phyloP scores from a whole-genome alignment of 2,113 vertebrate species.

The Marmota flaviventris region DNA sequence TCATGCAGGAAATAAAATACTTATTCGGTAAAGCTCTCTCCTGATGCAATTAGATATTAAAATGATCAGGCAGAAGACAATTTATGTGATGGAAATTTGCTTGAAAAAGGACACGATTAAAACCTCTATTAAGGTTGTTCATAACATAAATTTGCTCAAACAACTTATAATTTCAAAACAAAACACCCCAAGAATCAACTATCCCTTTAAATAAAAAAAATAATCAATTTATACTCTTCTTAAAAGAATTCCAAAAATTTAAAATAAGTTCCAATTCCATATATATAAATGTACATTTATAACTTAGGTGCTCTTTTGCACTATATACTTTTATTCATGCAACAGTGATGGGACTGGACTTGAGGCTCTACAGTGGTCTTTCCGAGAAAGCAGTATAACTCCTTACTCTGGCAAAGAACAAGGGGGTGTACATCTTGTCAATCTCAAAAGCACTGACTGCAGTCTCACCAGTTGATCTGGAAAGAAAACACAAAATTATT shows the following conservation, averaged over 20 bases:
- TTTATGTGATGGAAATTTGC: slow-evolving; percentile 75
- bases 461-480: slow-evolving; percentile 95
- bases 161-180: slow-evolving; percentile 82
- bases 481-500: slow-evolving; percentile 56
- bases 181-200: slow-evolving; percentile 76
- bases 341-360: slow-evolving; percentile 77
- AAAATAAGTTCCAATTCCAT: slow-evolving; percentile 88
- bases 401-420: slow-evolving; percentile 98
- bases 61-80: slow-evolving; percentile 72
- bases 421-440: slow-evolving; percentile 97
- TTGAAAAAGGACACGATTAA: slow-evolving; percentile 75
- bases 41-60: slow-evolving; percentile 21
- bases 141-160: slow-evolving; percentile 85
- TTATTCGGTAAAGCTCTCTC: slow-evolving; percentile 69
- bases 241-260: slow-evolving; percentile 83
- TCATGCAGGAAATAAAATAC: slow-evolving; percentile 75
- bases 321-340: slow-evolving; percentile 86
- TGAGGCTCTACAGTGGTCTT: slow-evolving; percentile 92
- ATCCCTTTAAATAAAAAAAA: slow-evolving; percentile 84
- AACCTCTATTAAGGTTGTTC: slow-evolving; percentile 76
- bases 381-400: slow-evolving; percentile 98
- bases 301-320: slow-evolving; percentile 87
- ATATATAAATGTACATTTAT: slow-evolving; percentile 87
- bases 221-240: slow-evolving; percentile 84
- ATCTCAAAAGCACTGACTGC: slow-evolving; percentile 96